phyloP scores from a whole-genome alignment of 2,113 vertebrate genomes.

The Sylvietta virens region DNA sequence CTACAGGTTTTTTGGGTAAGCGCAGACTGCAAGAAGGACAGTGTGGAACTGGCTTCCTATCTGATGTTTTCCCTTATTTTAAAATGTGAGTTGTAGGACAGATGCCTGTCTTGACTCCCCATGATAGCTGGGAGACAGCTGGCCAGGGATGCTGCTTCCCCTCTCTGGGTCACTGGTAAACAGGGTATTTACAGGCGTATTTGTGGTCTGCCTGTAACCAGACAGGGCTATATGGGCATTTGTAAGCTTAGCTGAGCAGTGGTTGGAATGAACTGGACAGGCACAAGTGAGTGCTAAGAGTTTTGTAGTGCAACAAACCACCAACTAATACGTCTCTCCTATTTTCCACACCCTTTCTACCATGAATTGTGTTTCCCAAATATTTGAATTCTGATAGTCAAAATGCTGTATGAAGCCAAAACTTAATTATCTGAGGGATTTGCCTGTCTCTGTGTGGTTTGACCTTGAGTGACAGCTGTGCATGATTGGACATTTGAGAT shows the following conservation, averaged over 20 bases:
- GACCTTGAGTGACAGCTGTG: neutral
- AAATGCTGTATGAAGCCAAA: neutral
- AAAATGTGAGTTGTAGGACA: neutral
- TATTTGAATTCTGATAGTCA: neutral
- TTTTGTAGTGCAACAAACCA: neutral
- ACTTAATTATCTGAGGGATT: neutral
- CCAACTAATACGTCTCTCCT: neutral
- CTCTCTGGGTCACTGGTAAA: neutral
- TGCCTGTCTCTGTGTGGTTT: neutral
- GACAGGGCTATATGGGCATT: accelerated
- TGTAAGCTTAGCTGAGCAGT: neutral
- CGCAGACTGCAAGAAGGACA: neutral
- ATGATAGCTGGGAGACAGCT: neutral
- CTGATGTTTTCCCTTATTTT: neutral
- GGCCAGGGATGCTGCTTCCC: neutral
- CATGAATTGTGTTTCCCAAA: neutral
- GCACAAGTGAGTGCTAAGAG: neutral
- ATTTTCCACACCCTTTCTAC: neutral
- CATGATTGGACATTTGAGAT: neutral
- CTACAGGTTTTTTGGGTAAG: neutral
- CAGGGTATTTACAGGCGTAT: accelerated
- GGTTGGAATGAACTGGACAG: neutral
- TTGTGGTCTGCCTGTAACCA: neutral
- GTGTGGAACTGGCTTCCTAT: neutral
- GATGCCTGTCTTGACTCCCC: neutral